Percentiles rank a stretch among this genome's conserved stretches.
phyloP scores from a whole-genome alignment of 2,113 vertebrate species.

The Chamaetylas fuelleborni region DNA sequence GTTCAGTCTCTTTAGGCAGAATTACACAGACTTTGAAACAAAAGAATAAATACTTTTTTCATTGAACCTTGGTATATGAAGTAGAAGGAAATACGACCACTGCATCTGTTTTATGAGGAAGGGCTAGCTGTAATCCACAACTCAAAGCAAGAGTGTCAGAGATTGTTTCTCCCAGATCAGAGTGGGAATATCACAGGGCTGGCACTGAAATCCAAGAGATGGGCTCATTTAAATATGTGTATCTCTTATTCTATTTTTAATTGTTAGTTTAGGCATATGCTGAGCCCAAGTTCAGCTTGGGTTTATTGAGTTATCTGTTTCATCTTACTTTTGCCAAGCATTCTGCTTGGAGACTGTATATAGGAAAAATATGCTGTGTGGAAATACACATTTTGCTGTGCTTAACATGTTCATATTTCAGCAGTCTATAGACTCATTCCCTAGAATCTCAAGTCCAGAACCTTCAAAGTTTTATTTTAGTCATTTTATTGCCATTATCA shows the following conservation, averaged over 20 bases:
- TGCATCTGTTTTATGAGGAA: background rate
- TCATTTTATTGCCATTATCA: background rate
- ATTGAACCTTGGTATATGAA: accelerated
- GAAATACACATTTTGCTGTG: background rate
- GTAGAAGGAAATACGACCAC: background rate
- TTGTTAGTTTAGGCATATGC: background rate
- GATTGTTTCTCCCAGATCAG: accelerated
- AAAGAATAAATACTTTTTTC: background rate
- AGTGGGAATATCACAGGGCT: background rate
- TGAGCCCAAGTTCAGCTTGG: background rate
- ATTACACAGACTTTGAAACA: background rate
- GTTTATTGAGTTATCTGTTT: background rate
- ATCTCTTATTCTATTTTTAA: background rate
- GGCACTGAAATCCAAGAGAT: background rate
- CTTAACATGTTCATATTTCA: background rate
- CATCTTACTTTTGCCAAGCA: background rate
- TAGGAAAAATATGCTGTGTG: background rate
- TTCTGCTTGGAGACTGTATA: background rate
- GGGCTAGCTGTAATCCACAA: background rate
- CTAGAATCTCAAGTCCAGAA: background rate
- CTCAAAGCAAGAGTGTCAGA: background rate
- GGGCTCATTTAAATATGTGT: background rate
- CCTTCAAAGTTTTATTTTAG: background rate
- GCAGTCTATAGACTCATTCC: background rate
- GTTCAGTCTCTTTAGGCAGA: background rate